Evolutionary conservation across 2,797 vertebrate genomes (phyloP).

Genomic region (Stomatorhinus walkeri): DNA sequence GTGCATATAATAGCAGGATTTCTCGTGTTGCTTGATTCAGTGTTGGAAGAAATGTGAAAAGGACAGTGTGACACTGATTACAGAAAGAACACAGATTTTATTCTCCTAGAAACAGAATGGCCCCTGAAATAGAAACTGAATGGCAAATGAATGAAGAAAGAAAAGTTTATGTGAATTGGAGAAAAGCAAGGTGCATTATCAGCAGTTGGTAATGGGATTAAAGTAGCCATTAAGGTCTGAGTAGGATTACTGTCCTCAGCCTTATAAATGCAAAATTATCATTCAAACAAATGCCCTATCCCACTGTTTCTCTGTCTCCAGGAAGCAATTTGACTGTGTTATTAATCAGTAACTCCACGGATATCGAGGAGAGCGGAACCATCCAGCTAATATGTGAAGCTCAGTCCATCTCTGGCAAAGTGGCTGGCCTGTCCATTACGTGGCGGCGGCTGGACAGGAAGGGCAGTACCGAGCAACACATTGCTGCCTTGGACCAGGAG

Average conservation of each 20-base stretch:
- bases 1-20: not conserved
- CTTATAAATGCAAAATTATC: not conserved
- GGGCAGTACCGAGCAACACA: slow-evolving; percentile 59
- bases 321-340: slow-evolving; percentile 88
- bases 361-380: slow-evolving; percentile 76
- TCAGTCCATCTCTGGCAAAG: slow-evolving; percentile 54
- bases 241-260: not conserved
- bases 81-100: not conserved
- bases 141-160: not conserved
- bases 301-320: slow-evolving; percentile 37
- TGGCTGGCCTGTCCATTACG: slow-evolving; percentile 68
- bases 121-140: not conserved
- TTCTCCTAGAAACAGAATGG: not conserved
- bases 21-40: not conserved
- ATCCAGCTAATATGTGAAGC: slow-evolving; percentile 76
- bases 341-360: slow-evolving; percentile 74
- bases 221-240: not conserved
- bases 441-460: slow-evolving; percentile 80
- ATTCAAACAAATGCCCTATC: not conserved
- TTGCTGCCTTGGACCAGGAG: slow-evolving; percentile 74
- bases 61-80: not conserved
- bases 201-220: not conserved
- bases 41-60: not conserved
- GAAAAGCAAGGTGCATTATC: not conserved
- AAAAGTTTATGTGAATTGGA: not conserved